Evolutionary conservation across 2,888 invertebrate species (phyloP).

Genomic region (Spatulosminthurus flaviceps): DNA sequence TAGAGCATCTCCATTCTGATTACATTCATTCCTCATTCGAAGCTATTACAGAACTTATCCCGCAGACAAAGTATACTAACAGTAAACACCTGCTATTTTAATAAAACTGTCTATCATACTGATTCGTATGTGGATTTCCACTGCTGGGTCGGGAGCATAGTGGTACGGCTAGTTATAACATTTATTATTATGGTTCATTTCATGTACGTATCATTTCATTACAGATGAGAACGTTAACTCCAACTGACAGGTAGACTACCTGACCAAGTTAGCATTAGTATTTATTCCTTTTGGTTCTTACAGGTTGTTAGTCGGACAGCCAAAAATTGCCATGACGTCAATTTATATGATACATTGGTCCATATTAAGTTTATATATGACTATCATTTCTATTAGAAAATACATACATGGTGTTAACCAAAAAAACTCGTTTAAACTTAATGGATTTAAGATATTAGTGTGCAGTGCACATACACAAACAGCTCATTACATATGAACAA

Average conservation of each 20-base stretch:
- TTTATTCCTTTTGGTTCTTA: no score
- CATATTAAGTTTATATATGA: no score
- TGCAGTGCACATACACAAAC: no score
- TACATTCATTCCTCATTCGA: slow-evolving; percentile 1
- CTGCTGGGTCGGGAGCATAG: background rate
- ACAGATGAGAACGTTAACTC: background rate
- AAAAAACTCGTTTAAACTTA: no score
- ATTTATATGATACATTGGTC: no score
- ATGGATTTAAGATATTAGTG: no score
- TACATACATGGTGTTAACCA: no score
- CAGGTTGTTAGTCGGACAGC: background rate
- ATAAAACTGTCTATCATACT: slow-evolving; percentile 18
- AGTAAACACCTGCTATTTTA: slow-evolving; percentile 15
- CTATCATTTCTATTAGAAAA: no score
- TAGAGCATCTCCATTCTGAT: background rate
- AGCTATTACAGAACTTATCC: slow-evolving; percentile 4
- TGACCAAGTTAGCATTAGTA: background rate
- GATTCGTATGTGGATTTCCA: background rate
- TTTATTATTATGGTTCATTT: background rate
- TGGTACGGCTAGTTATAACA: slow-evolving; percentile 1
- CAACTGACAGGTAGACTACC: background rate
- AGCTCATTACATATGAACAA: no score
- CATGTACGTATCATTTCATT: background rate
- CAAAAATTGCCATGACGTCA: background rate
- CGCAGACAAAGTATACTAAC: slow-evolving; percentile 19